Base-by-base conservation (phyloP, 92 coral and sea anemone species). In the Heliopora coerulea region DNA sequence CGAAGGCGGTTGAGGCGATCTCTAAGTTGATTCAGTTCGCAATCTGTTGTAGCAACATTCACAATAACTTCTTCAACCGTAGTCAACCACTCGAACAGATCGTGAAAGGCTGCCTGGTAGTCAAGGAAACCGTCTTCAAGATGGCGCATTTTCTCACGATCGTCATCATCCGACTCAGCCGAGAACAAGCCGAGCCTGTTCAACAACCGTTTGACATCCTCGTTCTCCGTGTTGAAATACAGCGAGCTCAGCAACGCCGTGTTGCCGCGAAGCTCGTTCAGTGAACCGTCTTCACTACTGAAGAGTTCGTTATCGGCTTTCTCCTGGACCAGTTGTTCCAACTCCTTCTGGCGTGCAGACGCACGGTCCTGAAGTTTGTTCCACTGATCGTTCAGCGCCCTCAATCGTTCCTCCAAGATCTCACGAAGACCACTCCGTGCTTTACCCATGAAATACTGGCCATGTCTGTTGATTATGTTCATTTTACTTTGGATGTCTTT, bases 321-420 rank as follows among this genome's bases (percentile, higher is more conserved):
- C 8, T 57, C 80, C 26, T 82, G 89, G 20, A 95, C 87, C 49
- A 83, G 78, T 61, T 83, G 85, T 72, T 90, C 99, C 12, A 95
- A 80, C 24, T 78, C 91, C 24, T 59, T 87, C 74, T 95, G 99
- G 54, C 88, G 80, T 2, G 89, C 60, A 30, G 90, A 63, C 23
- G 99, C 99, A 33, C 85, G 84, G 26, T 69, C 57, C 68, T 95
- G 99, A 2, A 95, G 86, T 62, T 95, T 78, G 54, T 76, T 60
- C 99, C 99, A 95, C 42, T 90, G 86, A n/a, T 78, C 80, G 86
- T 95, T 95, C 35, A 88, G 87, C 29, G 90, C 81, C 59, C 73
- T 86, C 24, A 95, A 89, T 3, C 99, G 83, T 46, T 95, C 99
- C 65, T 95, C 99, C 33, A 95, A 78, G 83, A 95, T 90, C 73